Percentiles rank a stretch among this genome's conserved stretches.
Evolutionary conservation across 2,888 invertebrate genomes (phyloP).

Genomic region (Gymnosoma rotundatum): DNA sequence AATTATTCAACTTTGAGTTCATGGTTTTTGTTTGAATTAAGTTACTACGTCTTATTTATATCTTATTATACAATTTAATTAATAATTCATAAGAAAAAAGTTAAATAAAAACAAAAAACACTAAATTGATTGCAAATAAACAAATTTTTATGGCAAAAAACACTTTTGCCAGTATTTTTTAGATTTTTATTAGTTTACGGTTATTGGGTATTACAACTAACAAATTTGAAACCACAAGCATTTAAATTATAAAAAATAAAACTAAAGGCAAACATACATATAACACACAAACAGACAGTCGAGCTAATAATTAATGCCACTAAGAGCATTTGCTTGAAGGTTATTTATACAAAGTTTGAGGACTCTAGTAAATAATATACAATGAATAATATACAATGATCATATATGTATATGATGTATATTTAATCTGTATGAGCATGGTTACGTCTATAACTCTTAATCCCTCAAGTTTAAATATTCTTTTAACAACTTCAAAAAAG

Average conservation of each 20-base stretch:
- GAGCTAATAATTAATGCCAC: too few relatives aligned
- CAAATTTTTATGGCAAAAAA: constrained; percentile 5
- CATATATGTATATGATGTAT: too few relatives aligned
- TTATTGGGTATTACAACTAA: constrained; percentile 43
- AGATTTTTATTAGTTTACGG: constrained; percentile 33
- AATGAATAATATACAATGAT: too few relatives aligned
- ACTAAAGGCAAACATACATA: too few relatives aligned
- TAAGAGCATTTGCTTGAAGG: too few relatives aligned
- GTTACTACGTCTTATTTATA: background rate
- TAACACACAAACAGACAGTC: background rate
- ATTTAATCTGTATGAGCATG: too few relatives aligned
- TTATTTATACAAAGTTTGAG: too few relatives aligned
- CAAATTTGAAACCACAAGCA: background rate
- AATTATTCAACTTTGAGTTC: background rate
- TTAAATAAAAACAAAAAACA: constrained; percentile 33
- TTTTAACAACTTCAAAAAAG: too few relatives aligned
- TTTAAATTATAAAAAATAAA: too few relatives aligned
- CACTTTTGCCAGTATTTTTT: background rate
- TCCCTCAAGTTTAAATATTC: too few relatives aligned
- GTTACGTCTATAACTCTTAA: too few relatives aligned
- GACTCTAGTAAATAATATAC: too few relatives aligned
- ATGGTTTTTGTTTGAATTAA: background rate
- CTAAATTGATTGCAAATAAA: constrained; percentile 33
- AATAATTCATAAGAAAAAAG: constrained; percentile 22
- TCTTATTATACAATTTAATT: constrained; percentile 6